These are phyloP conservation scores for Eupeodes corollae DNA, from an alignment of 1,140 invertebrate species.

Conservation along the genomic window DNA sequence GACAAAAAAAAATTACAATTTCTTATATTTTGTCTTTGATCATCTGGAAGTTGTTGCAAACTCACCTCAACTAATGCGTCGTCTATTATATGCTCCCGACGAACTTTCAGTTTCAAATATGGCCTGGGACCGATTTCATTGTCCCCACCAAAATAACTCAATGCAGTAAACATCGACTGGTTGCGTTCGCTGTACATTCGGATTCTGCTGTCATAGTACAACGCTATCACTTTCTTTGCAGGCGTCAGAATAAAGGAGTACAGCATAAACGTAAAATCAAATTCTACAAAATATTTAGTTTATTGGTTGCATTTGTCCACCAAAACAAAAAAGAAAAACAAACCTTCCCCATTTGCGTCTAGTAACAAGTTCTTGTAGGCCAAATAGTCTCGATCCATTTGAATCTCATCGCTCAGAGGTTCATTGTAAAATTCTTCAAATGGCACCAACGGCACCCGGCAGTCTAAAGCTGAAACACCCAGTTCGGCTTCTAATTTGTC, in stretches of 20 bases:
- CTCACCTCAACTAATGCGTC: constrained; percentile 72
- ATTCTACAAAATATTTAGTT: constrained; percentile 23
- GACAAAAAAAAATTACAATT: background rate
- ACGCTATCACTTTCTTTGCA: constrained; percentile 76
- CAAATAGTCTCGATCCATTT: constrained; percentile 87
- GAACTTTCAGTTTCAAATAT: constrained; percentile 70
- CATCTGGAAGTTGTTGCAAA: background rate
- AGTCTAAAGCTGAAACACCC: constrained; percentile 64
- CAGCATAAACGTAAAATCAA: constrained; percentile 84
- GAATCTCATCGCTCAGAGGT: constrained; percentile 77
- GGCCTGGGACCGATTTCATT: constrained; percentile 60
- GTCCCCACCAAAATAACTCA: constrained; percentile 23
- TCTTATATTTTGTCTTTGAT: no score
- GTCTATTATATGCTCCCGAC: constrained; percentile 79
- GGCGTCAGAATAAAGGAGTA: constrained; percentile 88
- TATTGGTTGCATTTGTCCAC: background rate
- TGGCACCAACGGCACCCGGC: constrained; percentile 67
- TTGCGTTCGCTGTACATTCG: constrained; percentile 87
- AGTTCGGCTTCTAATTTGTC: constrained; percentile 50
- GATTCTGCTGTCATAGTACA: constrained; percentile 90
- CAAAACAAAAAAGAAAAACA: background rate
- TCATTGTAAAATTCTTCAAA: constrained; percentile 91
- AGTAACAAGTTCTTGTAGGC: constrained; percentile 57
- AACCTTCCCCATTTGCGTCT: constrained; percentile 21
- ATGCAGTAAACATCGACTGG: constrained; percentile 60